Conservation (phyloP, 2,888 invertebrate genomes). For the Rhorus exstirpatorius region DNA sequence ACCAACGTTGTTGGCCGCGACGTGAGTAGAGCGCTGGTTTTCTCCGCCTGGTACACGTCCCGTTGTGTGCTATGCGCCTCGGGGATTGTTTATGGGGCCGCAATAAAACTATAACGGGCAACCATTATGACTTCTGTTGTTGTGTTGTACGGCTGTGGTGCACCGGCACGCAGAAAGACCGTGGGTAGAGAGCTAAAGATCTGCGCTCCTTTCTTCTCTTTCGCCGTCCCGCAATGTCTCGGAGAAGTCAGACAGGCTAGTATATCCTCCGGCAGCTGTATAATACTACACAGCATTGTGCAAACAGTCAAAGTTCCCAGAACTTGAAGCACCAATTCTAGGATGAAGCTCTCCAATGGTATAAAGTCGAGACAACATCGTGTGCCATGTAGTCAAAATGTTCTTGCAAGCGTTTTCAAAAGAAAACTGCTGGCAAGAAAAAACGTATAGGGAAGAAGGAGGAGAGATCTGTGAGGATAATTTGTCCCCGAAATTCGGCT, state of each 20-base stretch:
- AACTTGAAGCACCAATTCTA: neutral
- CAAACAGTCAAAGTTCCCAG: conserved; percentile 6
- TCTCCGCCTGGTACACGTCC: conserved; percentile 46
- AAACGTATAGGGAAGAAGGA: too few species aligned
- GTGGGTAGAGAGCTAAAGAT: conserved; percentile 57
- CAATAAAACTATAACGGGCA: conserved; percentile 82
- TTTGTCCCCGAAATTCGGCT: too few species aligned
- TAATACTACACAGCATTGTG: conserved; percentile 18
- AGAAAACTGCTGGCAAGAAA: neutral
- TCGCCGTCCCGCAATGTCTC: conserved; percentile 23
- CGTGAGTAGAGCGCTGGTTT: conserved; percentile 42
- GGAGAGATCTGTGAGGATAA: too few species aligned
- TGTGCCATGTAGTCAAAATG: too few species aligned
- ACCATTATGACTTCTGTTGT: conserved; percentile 67
- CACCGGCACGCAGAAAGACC: conserved; percentile 36
- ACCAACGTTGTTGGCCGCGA: conserved; percentile 65
- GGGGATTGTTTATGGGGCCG: conserved; percentile 79
- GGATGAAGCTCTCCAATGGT: too few species aligned
- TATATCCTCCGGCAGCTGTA: conserved; percentile 46
- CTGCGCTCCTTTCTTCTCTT: conserved; percentile 20
- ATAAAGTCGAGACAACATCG: too few species aligned
- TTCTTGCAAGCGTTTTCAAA: neutral
- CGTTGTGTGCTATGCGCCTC: conserved; percentile 45
- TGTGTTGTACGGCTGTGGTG: conserved; percentile 46
- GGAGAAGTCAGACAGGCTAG: conserved; percentile 49